These are phyloP conservation scores for Mechanitis messenoides DNA, from an alignment of 2,888 invertebrate genomes.

Conservation along the genomic window DNA sequence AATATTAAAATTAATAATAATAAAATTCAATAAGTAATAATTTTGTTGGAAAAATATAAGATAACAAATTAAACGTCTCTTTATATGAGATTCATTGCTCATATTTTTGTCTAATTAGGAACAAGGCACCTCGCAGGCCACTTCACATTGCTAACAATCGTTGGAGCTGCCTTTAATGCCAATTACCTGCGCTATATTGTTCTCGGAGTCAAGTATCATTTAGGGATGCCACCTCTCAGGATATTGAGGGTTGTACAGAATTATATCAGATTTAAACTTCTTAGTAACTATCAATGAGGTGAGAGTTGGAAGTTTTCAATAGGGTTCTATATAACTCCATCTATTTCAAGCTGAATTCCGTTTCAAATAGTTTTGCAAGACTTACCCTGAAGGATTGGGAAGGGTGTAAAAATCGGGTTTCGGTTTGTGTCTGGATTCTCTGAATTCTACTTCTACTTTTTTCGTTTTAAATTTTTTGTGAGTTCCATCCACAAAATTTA, in stretches of 20 bases:
- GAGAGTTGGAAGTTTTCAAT: neutral
- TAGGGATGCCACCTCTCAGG: slow-evolving; percentile 27
- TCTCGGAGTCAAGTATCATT: slow-evolving; percentile 51
- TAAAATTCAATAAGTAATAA: no score
- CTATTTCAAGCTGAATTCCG: neutral
- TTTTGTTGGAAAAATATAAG: no score
- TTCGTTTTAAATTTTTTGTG: no score
- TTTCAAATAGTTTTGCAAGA: no score
- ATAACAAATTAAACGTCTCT: neutral
- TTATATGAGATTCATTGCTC: slow-evolving; percentile 30
- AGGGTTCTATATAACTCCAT: no score
- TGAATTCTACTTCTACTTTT: no score
- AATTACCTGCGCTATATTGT: slow-evolving; percentile 62
- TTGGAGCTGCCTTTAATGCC: slow-evolving; percentile 58
- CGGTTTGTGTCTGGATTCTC: no score
- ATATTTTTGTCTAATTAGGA: slow-evolving; percentile 60
- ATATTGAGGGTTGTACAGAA: neutral
- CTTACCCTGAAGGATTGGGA: no score
- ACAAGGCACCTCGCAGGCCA: slow-evolving; percentile 37
- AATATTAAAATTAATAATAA: no score
- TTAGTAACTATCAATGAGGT: neutral
- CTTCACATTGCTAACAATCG: slow-evolving; percentile 50
- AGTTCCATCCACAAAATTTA: no score
- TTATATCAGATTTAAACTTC: neutral
- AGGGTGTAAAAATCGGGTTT: neutral